Evolutionary conservation across 1,140 invertebrate species (phyloP).

Genomic region (Cotesia vestalis): DNA sequence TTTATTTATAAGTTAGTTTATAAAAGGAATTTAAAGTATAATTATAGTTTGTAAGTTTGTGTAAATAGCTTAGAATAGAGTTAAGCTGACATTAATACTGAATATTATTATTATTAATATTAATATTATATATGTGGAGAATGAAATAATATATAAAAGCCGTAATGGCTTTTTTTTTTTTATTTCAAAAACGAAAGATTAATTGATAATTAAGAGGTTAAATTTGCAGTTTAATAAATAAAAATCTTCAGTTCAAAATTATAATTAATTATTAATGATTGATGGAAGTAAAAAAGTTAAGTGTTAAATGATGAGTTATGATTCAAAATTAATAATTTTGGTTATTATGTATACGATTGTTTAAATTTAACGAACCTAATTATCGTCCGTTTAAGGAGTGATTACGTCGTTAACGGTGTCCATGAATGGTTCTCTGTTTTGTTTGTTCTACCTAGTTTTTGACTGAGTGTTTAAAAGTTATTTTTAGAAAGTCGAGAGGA

Average conservation of each 20-base stretch:
- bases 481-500: too few relatives aligned
- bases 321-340: neutral
- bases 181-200: too few relatives aligned
- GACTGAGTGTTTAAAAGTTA: too few relatives aligned
- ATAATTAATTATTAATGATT: too few relatives aligned
- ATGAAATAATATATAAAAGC: too few relatives aligned
- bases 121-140: too few relatives aligned
- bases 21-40: constrained; percentile 14
- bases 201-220: too few relatives aligned
- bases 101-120: constrained; percentile 5
- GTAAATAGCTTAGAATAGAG: constrained; percentile 60
- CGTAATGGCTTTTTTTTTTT: too few relatives aligned
- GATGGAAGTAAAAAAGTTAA: neutral
- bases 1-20: constrained; percentile 59
- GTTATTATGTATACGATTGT: neutral
- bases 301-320: neutral
- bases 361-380: constrained; percentile 10
- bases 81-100: constrained; percentile 35
- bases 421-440: neutral
- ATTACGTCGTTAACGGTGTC: constrained; percentile 13
- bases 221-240: too few relatives aligned
- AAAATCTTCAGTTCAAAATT: too few relatives aligned
- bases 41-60: constrained; percentile 57
- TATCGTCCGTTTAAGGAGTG: neutral
- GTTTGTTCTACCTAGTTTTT: too few relatives aligned